These are phyloP conservation scores for Hemicordylus capensis DNA, from an alignment of 2,113 vertebrate species.

Conservation along the genomic window DNA sequence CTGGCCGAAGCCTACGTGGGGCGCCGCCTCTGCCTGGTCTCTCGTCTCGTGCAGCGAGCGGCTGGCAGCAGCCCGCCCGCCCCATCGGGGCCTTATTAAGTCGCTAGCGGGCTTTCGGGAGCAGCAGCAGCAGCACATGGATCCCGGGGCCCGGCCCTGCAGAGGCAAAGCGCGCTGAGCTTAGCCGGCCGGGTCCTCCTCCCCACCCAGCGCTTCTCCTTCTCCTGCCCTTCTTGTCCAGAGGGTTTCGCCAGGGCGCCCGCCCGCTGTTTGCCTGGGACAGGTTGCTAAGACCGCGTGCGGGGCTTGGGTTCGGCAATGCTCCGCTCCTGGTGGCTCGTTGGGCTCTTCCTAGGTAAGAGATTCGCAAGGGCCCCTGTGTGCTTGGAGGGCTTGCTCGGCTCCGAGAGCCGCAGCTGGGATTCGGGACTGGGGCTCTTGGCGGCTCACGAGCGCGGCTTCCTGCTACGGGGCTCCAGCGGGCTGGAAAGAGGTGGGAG, in stretches of 20 bases:
- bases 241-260: not conserved
- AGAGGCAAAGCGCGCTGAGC: constrained; percentile 9
- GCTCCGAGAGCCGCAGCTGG: too few relatives aligned
- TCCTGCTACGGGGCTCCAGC: not conserved
- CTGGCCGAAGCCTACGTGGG: not conserved
- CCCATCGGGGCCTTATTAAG: not conserved
- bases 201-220: not conserved
- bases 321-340: constrained; percentile 56
- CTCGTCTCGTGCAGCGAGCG: not conserved
- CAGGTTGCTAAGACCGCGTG: constrained; percentile 12
- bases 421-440: not conserved
- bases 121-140: not conserved
- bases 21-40: not conserved
- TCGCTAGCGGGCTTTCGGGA: not conserved
- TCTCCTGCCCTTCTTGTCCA: not conserved
- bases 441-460: too few relatives aligned
- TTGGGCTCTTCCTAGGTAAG: constrained; percentile 63
- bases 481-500: not conserved
- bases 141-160: not conserved
- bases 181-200: not conserved
- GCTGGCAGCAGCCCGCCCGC: not conserved
- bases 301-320: constrained; percentile 31
- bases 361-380: not conserved
- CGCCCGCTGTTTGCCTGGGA: constrained; percentile 5
- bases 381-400: too few relatives aligned